Evolutionary conservation across 2,888 invertebrate genomes (phyloP), one percentile per base, ranked within the genome.

Genomic region (Ephialtes manifestator): DNA sequence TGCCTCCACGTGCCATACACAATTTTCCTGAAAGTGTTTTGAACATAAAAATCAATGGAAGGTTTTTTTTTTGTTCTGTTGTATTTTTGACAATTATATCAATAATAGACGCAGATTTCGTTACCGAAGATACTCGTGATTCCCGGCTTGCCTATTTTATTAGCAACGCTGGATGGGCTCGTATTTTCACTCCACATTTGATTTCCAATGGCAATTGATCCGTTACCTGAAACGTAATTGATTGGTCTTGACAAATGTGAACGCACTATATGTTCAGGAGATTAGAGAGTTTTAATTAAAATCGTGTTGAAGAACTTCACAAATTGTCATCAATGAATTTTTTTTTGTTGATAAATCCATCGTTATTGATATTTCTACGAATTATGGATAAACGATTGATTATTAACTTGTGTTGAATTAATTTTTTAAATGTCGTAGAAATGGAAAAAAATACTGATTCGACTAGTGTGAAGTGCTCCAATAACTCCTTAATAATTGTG

Each of bases 121-220:
- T 55, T 80, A 86, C 86, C 86, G 20, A 86, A 76, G 18, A 86
- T 81, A 28, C 81, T 78, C 53, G 82, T 74, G 31, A 86, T 76
- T 39, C 86, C 77, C 4, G 86, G 83, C 20, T 80, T 85, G 18
- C 46, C 46, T 13, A 80, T 77, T 15, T 74, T 86, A 35, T 75
- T 86, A 20, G 65, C 20, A 4, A 28, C 53, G 4, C 39, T 31
- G 60, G 78, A 43, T 67, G 18, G 20, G 20, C 18, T 20, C 4
- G 65, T 2, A 65, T 68, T 82, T 20, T 43, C 67, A 24, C 20
- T 28, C 58, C 81, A 39, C 75, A 75, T 58, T 39, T 58, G 8
- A 51, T 81, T 48, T 4, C 72, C 71, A 53, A 60, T 39, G 1
- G 15, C 20, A n/a, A 71, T 75, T 43, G 43, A 65, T 65, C 35